Conservation (phyloP, 2,113 vertebrate species). For the Phaethornis superciliosus region DNA sequence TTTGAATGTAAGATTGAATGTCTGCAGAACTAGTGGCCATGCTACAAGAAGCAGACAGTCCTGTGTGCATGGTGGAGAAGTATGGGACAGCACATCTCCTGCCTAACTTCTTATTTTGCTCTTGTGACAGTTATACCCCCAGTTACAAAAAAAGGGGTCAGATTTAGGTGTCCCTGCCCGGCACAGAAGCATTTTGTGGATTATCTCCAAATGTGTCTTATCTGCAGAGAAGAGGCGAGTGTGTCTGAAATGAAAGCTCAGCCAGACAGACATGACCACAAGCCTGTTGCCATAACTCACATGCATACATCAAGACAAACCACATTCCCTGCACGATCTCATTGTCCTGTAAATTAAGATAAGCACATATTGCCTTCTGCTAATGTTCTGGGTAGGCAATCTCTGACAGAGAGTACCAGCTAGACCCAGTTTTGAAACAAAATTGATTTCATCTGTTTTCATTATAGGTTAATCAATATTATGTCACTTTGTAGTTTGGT, state of each 20-base stretch:
- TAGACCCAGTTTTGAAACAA: neutral
- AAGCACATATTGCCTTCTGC: neutral
- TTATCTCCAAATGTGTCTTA: neutral
- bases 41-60: neutral
- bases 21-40: neutral
- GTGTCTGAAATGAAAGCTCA: neutral
- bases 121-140: neutral
- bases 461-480: neutral
- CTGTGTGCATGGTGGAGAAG: neutral
- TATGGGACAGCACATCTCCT: rapidly evolving
- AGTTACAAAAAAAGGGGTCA: rapidly evolving
- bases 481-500: neutral
- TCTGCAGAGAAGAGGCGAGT: neutral
- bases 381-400: rapidly evolving
- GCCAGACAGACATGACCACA: neutral
- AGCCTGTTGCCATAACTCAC: neutral
- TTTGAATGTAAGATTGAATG: rapidly evolving
- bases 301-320: no score
- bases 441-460: neutral
- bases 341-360: neutral
- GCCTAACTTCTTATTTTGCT: neutral
- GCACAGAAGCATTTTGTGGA: neutral
- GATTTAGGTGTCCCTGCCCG: neutral
- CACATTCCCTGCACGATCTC: neutral
- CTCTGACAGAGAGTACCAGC: neutral